phyloP scores from a whole-genome alignment of 2,888 invertebrate genomes.

The Sisyra terminalis region DNA sequence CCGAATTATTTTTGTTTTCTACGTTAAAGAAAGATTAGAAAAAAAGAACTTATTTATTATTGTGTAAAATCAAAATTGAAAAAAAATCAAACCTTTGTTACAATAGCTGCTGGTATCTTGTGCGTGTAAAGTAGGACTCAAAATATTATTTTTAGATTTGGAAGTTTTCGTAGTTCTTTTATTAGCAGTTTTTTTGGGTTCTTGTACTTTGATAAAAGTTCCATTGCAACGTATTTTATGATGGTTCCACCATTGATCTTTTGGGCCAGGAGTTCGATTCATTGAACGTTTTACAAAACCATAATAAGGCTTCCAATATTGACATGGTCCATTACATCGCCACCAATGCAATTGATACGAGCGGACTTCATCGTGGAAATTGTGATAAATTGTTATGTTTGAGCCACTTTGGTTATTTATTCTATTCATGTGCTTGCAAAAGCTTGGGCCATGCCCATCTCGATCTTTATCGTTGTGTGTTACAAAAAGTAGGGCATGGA shows the following conservation, averaged over 20 bases:
- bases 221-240: constrained; percentile 73
- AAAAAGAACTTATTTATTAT: too few species aligned
- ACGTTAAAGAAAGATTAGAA: too few species aligned
- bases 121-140: not conserved
- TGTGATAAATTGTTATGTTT: constrained; percentile 82
- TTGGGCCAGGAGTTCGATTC: constrained; percentile 79
- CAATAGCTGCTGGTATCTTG: constrained; percentile 17
- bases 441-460: constrained; percentile 91
- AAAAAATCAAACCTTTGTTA: too few species aligned
- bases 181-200: constrained; percentile 38
- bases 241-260: constrained; percentile 69
- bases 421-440: constrained; percentile 80
- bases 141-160: too few species aligned
- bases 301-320: constrained; percentile 58
- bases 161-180: too few species aligned
- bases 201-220: constrained; percentile 65
- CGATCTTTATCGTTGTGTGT: constrained; percentile 69
- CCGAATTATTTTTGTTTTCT: too few species aligned
- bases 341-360: constrained; percentile 87
- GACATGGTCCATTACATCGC: constrained; percentile 86
- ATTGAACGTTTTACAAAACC: constrained; percentile 74
- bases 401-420: constrained; percentile 80
- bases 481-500: constrained; percentile 92
- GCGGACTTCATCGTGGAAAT: constrained; percentile 85
- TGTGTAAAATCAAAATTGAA: too few species aligned